phyloP scores from a whole-genome alignment of 2,888 invertebrate species.

The Rhingia rostrata region DNA sequence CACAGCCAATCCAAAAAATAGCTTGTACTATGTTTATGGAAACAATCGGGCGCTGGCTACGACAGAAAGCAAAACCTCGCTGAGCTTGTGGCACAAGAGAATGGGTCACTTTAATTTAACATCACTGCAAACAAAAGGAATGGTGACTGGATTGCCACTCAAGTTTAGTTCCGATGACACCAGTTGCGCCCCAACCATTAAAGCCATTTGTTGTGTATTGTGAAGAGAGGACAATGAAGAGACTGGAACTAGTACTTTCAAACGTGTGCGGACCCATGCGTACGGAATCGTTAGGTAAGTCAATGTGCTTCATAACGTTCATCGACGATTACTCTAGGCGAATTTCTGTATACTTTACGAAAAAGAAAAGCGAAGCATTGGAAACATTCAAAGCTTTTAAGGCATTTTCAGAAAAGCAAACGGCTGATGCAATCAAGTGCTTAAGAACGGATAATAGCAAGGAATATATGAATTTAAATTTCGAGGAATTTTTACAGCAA shows the following conservation, averaged over 20 bases:
- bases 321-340: constrained; percentile 35
- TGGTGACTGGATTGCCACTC: constrained; percentile 30
- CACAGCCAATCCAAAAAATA: constrained; percentile 2
- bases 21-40: background rate
- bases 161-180: constrained; percentile 14
- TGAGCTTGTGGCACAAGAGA: constrained; percentile 37
- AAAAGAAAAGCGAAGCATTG: constrained; percentile 16
- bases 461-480: constrained; percentile 30
- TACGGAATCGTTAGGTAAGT: constrained; percentile 32
- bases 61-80: constrained; percentile 17
- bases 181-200: constrained; percentile 4
- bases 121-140: constrained; percentile 29
- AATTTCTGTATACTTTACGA: constrained; percentile 4
- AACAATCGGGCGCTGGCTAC: constrained; percentile 5
- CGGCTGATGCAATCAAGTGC: constrained; percentile 6
- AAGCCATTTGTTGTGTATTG: constrained; percentile 12
- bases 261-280: constrained; percentile 46
- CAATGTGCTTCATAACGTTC: too few relatives aligned
- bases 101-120: constrained; percentile 21
- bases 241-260: background rate
- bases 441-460: constrained; percentile 37
- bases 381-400: constrained; percentile 32
- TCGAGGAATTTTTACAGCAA: constrained; percentile 13
- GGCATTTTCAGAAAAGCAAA: constrained; percentile 33
- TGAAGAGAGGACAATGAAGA: constrained; percentile 3